Evolutionary conservation across 2,797 vertebrate species (phyloP).

Genomic region (Semotilus atromaculatus): DNA sequence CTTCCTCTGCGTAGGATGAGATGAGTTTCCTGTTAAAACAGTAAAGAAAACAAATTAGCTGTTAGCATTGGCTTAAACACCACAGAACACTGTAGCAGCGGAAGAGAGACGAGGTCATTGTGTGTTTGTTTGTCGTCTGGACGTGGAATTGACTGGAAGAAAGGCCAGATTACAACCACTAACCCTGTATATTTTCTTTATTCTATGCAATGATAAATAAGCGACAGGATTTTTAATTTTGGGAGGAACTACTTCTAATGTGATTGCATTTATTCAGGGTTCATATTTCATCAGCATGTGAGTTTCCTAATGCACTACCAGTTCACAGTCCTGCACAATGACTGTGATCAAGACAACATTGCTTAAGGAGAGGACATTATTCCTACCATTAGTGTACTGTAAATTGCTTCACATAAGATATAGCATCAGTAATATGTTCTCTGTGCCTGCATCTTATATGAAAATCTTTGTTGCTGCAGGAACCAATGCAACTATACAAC

Average conservation of each 20-base stretch:
- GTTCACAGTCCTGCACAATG: not conserved
- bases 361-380: not conserved
- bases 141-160: not conserved
- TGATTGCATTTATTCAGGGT: not conserved
- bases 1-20: constrained; percentile 29
- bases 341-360: not conserved
- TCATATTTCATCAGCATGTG: not conserved
- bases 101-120: not conserved
- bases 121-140: constrained; percentile 10
- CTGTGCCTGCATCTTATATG: not conserved
- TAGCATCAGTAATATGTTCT: not conserved
- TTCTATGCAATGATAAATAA: not conserved
- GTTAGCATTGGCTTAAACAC: constrained; percentile 15
- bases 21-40: constrained; percentile 25
- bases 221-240: not conserved
- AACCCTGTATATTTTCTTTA: not conserved
- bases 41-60: constrained; percentile 27
- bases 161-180: not conserved
- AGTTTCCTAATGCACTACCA: not conserved
- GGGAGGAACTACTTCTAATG: not conserved
- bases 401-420: not conserved
- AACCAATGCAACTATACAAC: constrained; percentile 2
- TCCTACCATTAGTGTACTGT: not conserved
- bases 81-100: not conserved
- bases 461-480: not conserved